Conservation (phyloP, 2,888 invertebrate genomes). For the Acanthosepion lycidas region DNA sequence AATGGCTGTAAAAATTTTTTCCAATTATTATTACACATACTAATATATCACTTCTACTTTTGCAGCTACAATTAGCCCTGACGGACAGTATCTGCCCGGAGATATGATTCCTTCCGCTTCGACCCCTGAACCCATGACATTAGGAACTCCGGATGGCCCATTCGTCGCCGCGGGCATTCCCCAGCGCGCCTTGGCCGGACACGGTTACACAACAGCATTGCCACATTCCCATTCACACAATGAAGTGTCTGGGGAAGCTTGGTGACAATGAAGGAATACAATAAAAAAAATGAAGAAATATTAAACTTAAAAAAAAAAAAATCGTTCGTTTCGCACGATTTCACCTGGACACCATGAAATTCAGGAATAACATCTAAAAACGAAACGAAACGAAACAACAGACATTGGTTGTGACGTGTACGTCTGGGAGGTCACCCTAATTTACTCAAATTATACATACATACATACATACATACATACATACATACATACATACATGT, state of each 20-base stretch:
- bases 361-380: neutral
- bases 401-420: constrained; percentile 43
- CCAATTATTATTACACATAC: neutral
- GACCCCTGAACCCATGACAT: constrained; percentile 42
- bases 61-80: constrained; percentile 24
- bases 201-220: constrained; percentile 42
- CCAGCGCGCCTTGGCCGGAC: constrained; percentile 33
- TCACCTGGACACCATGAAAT: neutral
- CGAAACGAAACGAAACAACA: neutral
- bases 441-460: neutral
- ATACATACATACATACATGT: neutral
- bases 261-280: constrained; percentile 38
- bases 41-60: neutral
- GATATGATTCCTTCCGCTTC: constrained; percentile 44
- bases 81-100: constrained; percentile 42
- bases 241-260: constrained; percentile 42
- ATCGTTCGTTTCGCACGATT: neutral
- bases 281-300: neutral
- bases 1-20: too few relatives aligned
- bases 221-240: constrained; percentile 18
- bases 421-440: constrained; percentile 15
- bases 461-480: too few relatives aligned
- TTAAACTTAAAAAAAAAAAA: neutral
- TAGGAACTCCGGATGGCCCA: constrained; percentile 40
- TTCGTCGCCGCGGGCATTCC: constrained; percentile 36